A percentile compares a stretch with the other conserved stretches of the same genome.
phyloP scores from a whole-genome alignment of 2,888 invertebrate genomes.

The Orthonevra nobilis region DNA sequence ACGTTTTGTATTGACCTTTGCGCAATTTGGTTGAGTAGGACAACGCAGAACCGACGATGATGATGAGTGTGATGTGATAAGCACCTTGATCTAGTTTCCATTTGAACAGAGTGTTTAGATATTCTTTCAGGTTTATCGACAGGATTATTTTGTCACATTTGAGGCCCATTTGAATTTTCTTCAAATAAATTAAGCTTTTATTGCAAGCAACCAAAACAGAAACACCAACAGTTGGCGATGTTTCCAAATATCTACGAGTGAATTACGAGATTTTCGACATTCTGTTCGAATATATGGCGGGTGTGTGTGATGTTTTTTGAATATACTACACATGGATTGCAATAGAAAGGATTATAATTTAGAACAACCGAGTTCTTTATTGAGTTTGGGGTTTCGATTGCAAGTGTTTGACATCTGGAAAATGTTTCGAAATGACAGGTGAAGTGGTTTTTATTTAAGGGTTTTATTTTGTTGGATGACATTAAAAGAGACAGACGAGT shows the following conservation, averaged over 20 bases:
- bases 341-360: conserved; percentile 18
- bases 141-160: conserved; percentile 44
- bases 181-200: too few relatives aligned
- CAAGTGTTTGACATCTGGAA: conserved; percentile 22
- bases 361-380: too few relatives aligned
- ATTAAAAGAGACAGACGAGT: too few relatives aligned
- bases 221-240: too few relatives aligned
- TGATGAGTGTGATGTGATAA: background rate
- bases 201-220: conserved; percentile 17
- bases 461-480: too few relatives aligned
- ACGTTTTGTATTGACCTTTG: conserved; percentile 56
- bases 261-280: conserved; percentile 25
- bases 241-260: conserved; percentile 25
- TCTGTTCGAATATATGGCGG: conserved; percentile 37
- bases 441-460: background rate
- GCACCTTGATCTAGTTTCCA: conserved; percentile 61
- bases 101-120: background rate
- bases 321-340: conserved; percentile 21
- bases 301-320: conserved; percentile 5
- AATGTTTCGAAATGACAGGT: conserved; percentile 3
- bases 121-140: background rate
- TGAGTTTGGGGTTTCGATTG: background rate
- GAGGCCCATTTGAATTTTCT: too few relatives aligned
- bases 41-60: background rate
- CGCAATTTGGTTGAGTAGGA: conserved; percentile 51